Base-by-base conservation (phyloP, 1,140 invertebrate species). In the Halyomorpha halys region DNA sequence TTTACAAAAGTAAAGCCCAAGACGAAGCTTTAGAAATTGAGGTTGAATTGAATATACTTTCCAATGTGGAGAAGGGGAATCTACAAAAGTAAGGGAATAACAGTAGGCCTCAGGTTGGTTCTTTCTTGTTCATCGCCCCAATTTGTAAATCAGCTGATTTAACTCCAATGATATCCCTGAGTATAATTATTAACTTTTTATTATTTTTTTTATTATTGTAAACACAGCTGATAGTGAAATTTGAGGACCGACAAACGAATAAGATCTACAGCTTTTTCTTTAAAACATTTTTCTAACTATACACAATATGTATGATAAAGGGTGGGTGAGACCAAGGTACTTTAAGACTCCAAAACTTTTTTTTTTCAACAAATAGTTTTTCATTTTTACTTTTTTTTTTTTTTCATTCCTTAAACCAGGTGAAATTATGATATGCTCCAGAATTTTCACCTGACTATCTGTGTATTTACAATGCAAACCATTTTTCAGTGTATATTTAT, bases 91-190 rank as follows among this genome's bases (percentile, higher is more conserved):
- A 25, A 23, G 53, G 53, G 14, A 56, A 49, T 49, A 19, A 56
- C 53, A 56, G 53, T 56, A 56, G 53, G 53, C 53, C 53, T 56
- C 53, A 56, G 53, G 53, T 56, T 56, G 53, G 53, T 56, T 56
- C 53, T 23, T 56, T 56, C 14, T 21, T 23, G 53, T 56, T 56
- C 23, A 56, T 56, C 53, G 23, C 15, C 53, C 53, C 23, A 15
- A 21, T 56, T 25, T 25, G 19, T 25, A 23, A 56, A 25, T 56
- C 53, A 56, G 53, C 53, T 56, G 53, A 21, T 23, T 15, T 16
- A 21, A 56, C 18, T 25, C 23, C 23, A 21, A 18, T 19, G n/a
- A 49, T 21, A 56, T 56, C 53, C 53, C 53, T 56, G 53, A 56
- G 53, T 56, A 56, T 56, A 56, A 23, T 23, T 25, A 23, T 56